Base-by-base conservation (phyloP, 2,888 invertebrate genomes). In the Andrena trimmerana region DNA sequence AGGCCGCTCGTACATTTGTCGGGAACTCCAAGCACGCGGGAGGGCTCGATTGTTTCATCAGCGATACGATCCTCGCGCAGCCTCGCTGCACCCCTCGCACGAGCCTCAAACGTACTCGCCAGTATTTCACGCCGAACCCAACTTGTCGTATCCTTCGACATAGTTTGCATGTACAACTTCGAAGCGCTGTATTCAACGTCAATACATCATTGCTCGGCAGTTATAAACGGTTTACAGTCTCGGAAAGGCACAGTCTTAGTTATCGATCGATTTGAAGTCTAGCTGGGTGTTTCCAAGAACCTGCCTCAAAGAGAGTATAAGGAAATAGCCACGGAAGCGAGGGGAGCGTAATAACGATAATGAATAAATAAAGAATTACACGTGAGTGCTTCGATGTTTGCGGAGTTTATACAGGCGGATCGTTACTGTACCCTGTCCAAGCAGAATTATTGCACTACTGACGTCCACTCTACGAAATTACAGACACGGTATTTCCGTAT, bases 1-100 rank as follows among this genome's bases (percentile, higher is more conserved):
- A 81, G 81, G 67, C 75, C 68, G 54, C 57, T 57, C 71, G 72
- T 80, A 84, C 79, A 63, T 84, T 71, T 66, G 63, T 48, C 29
- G 66, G 63, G 69, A 31, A 65, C 66, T 60, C 24, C 42, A 4
- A 66, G 60, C 54, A 62, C 54, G 27, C 29, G 42, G 20, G 69
- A 70, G n/a, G 29, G 42, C 42, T 10, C 13, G 20, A 36, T 20
- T 33, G 62, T 62, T 62, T 62, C 10, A 24, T 27, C 62, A 54
- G 54, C 54, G 54, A 54, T 54, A 24, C 54, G 54, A 54, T 20
- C 20, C 54, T 20, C 54, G 20, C n/a, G 0, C 54, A 24, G 54
- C 42, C 42, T 16, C 13, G 42, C 16, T 16, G 16, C 42, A 16
- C 42, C 42, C 4, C 1, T 4, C 42, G 16, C 42, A 0, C 16